Conservation (phyloP, 2,888 invertebrate species). For the Formica aserva region DNA sequence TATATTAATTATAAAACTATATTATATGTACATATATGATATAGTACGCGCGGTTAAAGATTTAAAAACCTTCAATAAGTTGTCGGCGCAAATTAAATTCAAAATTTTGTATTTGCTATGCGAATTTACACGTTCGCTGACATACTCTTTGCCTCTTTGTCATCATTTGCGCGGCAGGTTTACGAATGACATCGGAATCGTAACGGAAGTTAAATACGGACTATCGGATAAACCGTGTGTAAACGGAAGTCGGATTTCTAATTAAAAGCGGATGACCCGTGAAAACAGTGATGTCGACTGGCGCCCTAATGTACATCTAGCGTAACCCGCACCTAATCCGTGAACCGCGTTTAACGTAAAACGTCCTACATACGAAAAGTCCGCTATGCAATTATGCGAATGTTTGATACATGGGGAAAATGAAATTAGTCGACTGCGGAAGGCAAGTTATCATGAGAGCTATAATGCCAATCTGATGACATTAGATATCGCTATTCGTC, state of each 20-base stretch:
- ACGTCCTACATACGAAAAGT: not conserved
- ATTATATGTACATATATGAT: not conserved
- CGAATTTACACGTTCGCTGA: not conserved
- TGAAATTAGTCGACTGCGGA: not conserved
- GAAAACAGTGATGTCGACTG: slow-evolving; percentile 69
- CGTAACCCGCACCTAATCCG: slow-evolving; percentile 58
- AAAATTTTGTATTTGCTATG: not conserved
- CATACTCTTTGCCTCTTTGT: not conserved
- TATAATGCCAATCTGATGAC: not conserved
- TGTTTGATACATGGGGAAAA: not conserved
- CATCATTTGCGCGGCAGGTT: slow-evolving; percentile 5
- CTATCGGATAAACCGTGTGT: slow-evolving; percentile 63
- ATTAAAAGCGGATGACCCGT: slow-evolving; percentile 82
- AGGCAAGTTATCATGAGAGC: not conserved
- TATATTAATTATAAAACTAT: not conserved
- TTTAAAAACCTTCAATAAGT: not conserved
- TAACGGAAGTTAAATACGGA: slow-evolving; percentile 51
- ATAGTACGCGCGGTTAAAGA: not conserved
- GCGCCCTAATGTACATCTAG: slow-evolving; percentile 57
- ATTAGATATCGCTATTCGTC: not conserved
- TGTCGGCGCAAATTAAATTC: not conserved
- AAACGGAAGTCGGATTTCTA: slow-evolving; percentile 74
- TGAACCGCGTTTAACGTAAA: slow-evolving; percentile 52
- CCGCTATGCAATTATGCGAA: not conserved
- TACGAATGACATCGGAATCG: slow-evolving; percentile 39